phyloP scores from a whole-genome alignment of 2,888 invertebrate genomes.

The Encarsia formosa region DNA sequence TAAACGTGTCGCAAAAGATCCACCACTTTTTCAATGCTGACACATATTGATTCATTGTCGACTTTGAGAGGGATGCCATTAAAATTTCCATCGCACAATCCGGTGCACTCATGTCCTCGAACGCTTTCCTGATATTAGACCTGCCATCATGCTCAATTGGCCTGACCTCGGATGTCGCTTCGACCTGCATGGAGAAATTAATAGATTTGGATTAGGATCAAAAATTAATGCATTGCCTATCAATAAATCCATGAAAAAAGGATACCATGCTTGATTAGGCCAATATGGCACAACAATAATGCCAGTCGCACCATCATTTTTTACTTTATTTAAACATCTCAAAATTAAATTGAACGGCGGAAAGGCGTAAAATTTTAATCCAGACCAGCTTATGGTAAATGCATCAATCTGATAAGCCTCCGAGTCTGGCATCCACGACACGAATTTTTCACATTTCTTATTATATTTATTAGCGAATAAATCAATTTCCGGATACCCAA shows the following conservation, averaged over 20 bases:
- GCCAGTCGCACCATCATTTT: too few relatives aligned
- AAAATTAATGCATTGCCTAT: neutral
- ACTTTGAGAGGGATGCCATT: neutral
- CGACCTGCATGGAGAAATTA: neutral
- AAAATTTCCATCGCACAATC: neutral
- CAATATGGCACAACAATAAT: too few relatives aligned
- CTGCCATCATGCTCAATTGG: neutral
- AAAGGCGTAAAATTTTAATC: neutral
- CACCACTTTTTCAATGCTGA: neutral
- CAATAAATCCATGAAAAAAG: neutral
- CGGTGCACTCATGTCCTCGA: neutral
- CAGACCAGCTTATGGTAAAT: neutral
- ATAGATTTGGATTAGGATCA: neutral
- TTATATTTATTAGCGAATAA: conserved; percentile 22
- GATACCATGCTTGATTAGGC: too few relatives aligned
- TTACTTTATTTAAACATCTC: too few relatives aligned
- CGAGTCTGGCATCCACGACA: conserved; percentile 1
- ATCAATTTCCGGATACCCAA: conserved; percentile 21
- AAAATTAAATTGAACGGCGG: neutral
- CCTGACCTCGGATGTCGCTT: neutral
- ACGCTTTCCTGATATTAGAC: neutral
- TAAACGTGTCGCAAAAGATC: neutral
- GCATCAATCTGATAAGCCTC: neutral
- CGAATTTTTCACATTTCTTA: conserved; percentile 16
- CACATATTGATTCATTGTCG: neutral